phyloP scores from a whole-genome alignment of 2,797 vertebrate genomes.

The Diglossa cyanea region DNA sequence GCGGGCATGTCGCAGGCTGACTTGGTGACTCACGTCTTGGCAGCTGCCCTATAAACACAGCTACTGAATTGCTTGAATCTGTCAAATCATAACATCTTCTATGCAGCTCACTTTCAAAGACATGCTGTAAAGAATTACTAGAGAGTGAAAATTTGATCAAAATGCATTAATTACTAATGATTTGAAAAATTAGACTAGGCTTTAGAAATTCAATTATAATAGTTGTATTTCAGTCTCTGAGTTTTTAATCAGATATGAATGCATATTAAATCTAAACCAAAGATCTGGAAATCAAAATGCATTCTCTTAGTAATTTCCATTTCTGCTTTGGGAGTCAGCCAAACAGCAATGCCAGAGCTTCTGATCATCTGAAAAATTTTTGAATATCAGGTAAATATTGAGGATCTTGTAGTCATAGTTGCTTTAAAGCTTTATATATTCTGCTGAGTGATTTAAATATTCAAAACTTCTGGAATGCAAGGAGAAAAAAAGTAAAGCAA shows the following conservation, averaged over 20 bases:
- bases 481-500: not conserved
- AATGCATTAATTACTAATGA: not conserved
- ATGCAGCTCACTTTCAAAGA: not conserved
- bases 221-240: not conserved
- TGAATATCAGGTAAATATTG: not conserved
- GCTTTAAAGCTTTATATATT: not conserved
- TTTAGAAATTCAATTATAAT: not conserved
- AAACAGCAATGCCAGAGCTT: not conserved
- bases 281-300: not conserved
- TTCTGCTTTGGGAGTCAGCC: not conserved
- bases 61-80: slow-evolving; percentile 37
- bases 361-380: not conserved
- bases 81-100: not conserved
- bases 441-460: not conserved
- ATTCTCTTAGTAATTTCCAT: not conserved
- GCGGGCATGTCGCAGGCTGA: slow-evolving; percentile 55
- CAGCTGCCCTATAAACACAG: slow-evolving; percentile 46
- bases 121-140: slow-evolving; percentile 7
- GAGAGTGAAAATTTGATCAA: slow-evolving; percentile 10
- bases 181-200: not conserved
- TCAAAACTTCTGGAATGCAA: not conserved
- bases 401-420: not conserved
- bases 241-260: not conserved
- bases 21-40: slow-evolving; percentile 63
- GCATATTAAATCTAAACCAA: not conserved